Evolutionary conservation across 2,113 vertebrate genomes (phyloP), one percentile per base, ranked within the genome.

Genomic region (Onychorhynchus coronatus): DNA sequence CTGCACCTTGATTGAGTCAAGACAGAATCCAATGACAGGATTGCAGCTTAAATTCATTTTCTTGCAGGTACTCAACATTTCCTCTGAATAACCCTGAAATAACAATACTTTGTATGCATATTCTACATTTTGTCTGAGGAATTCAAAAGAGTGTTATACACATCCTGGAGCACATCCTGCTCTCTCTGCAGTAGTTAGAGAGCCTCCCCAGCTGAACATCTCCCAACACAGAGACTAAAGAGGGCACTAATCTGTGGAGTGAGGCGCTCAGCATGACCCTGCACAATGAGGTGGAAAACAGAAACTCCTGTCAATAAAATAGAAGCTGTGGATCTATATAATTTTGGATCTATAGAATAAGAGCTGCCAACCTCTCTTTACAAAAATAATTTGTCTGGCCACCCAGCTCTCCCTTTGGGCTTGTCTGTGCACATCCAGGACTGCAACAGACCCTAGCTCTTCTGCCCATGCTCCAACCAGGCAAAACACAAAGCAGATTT

Each of bases 251-350:
- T 88, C 75, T 89, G 86, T 18, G 35, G 72, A 88, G 79, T 9
- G 55, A 94, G 31, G 42, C 1, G 0, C 55, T 66, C 5, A 8
- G 79, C 8, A 2, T 84, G 79, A 91, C 91, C 88, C 68, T 67
- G 83, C 72, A 86, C 85, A 77, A 67, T 86, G 93, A 95, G 52
- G 50, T 80, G 73, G 85, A 94, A 96, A 95, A 87, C 65, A 86
- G 70, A 95, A 94, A 71, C 17, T 61, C 39, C 61, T 82, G 91
- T 86, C 91, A 91, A 62, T 83, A 94, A 86, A 90, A 77, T 63
- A 84, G 75, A 76, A 94, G 74, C 94, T 83, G 68, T 77, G 79
- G 91, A 79, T 81, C 92, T 44, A 49, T 63, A 59, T 50, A 90
- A 53, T 91, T 96, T 89, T 71, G 86, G 56, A 87, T 81, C 37